A percentile compares a stretch with the other conserved stretches of the same genome.
These are phyloP conservation scores for Epinephelus lanceolatus DNA, from an alignment of 2,113 vertebrate species.

Conservation along the genomic window DNA sequence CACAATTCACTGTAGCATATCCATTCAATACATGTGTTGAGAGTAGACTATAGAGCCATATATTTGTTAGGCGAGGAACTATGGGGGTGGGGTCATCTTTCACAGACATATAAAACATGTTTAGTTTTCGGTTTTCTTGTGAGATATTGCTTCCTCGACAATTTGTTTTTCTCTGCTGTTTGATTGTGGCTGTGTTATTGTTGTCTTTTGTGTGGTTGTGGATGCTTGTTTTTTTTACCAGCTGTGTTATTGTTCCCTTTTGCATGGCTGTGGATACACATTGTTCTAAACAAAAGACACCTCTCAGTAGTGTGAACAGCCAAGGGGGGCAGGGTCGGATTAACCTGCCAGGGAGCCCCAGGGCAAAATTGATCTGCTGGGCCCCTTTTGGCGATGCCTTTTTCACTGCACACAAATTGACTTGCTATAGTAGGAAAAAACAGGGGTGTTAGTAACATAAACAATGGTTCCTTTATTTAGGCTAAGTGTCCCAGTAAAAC, in stretches of 20 bases:
- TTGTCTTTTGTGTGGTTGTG: background rate
- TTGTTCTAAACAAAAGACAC: constrained; percentile 38
- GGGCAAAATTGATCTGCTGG: constrained; percentile 44
- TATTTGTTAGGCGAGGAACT: no score
- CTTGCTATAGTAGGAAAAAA: background rate
- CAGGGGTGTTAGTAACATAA: background rate
- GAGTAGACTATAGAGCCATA: no score
- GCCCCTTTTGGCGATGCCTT: background rate
- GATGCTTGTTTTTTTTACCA: background rate
- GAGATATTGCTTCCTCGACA: background rate
- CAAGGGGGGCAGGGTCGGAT: constrained; percentile 45
- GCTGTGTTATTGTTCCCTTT: constrained; percentile 4
- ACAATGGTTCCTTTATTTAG: background rate
- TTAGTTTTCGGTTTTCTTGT: no score
- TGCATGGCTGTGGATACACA: background rate
- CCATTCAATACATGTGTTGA: no score
- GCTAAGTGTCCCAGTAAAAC: background rate
- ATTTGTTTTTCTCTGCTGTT: background rate
- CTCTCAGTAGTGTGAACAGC: constrained; percentile 3
- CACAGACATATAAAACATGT: no score
- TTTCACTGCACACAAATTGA: constrained; percentile 12
- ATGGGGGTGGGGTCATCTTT: no score
- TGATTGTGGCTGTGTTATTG: background rate
- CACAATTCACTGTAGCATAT: no score
- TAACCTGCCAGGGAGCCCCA: constrained; percentile 30